Base-by-base conservation (phyloP, 2,797 vertebrate species). In the Rhadinocentrus ornatus region DNA sequence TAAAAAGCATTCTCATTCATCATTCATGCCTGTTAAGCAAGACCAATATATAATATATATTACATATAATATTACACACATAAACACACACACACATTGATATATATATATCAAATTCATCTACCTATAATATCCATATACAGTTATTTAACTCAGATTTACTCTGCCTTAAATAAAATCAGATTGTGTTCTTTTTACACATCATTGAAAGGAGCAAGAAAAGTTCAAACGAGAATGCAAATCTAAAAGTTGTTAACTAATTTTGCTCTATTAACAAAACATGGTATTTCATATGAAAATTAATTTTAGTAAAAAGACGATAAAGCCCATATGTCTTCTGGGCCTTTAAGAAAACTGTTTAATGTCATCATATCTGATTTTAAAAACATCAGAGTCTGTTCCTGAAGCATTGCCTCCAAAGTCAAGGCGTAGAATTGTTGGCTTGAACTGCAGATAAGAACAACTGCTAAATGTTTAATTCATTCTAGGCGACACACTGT, bases 401-500 rank as follows among this genome's bases (percentile, higher is more conserved):
- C 50, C 18, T 27, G 6, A 44, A 44, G 32, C 8, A 66, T 37
- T 0, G 29, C 34, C 52, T 15, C 57, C 18, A 39, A n/a, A 44
- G 13, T 16, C 4, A 32, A 44, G 1, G 24, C 37, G 5, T 3
- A 4, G 29, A 53, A 26, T 71, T 34, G 7, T 13, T 9, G 48
- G 44, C 20, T 16, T 7, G 11, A n/a, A 31, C 37, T 20, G 44
- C 39, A 44, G 26, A 7, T 15, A 50, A 3, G 3, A 52, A 48
- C 53, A 26, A 61, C 34, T 15, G 32, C 20, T 15, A 37, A 54
- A 72, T 39, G 13, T 56, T 78, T 66, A 27, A 61, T 72, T 69
- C 74, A 70, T 69, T 80, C 54, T 1, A 8, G 26, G 48, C 59
- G 27, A 77, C 62, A 50, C 48, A 58, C 52, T 48, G 0, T 41